Evolutionary conservation across 2,113 vertebrate species (phyloP), one percentile per base, ranked within the genome.

Genomic region (Steatornis caripensis): DNA sequence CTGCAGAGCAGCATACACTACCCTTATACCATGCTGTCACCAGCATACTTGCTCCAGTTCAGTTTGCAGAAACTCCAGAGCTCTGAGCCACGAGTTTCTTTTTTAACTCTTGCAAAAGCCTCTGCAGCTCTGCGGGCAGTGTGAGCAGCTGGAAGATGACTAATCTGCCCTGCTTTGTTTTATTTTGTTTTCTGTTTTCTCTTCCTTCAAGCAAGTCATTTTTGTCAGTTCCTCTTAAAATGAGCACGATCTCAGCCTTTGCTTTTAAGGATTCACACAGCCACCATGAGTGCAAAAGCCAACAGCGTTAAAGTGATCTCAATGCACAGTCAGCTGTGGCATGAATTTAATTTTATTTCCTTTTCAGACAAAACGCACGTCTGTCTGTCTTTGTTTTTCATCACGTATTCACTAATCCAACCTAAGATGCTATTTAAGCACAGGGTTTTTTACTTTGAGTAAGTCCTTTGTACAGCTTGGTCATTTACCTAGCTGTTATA

Each of bases 341-440:
- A 79, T 3, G 16, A 49, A 61, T 91, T 91, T 92, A 86, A 90
- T 97, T 97, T 95, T 91, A 79, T 92, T 95, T 89, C 77, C 70
- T 41, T 87, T 29, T 19, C 61, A 72, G 74, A 55, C 86, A 96
- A 90, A 97, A 95, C 84, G 61, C 74, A 75, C 0, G 2, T 23
- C n/a, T n/a, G n/a, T n/a, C n/a, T n/a, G n/a, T n/a, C 95, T 96
- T 92, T 95, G 92, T 95, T 95, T 95, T 95, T 36, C 86, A 37
- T 64, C 86, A 64, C 11, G 2, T 70, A 80, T 77, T 75, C 89
- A 39, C 61, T 79, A 93, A 95, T 89, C 89, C 86, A 61, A 51
- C 48, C 53, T 54, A 68, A 95, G 19, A 48, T 45, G 36, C 89
- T 58, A 46, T 94, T 96, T 84, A 62, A 91, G 37, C 14, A 1